Evolutionary conservation across 2,888 invertebrate species (phyloP), one percentile per base, ranked within the genome.

Genomic region (Ochropleura leucogaster): DNA sequence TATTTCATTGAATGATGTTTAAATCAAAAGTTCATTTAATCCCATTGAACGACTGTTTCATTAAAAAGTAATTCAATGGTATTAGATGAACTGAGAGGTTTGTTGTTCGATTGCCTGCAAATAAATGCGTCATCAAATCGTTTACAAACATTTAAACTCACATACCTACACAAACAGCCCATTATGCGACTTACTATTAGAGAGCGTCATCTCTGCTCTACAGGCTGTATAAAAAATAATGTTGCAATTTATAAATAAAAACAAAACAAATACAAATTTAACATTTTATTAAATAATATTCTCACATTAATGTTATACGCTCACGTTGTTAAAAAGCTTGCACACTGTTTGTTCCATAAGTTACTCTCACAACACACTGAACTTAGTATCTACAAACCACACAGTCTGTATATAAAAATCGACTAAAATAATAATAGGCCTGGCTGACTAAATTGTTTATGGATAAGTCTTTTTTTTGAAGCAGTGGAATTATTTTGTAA

Each of bases 231-330:
- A n/a, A n/a, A n/a, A 30, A 30, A 8, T 51, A 30, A 57, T 8
- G 16, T 46, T 20, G 6, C n/a, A 30, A 10, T 44, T 14, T 4
- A 57, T 44, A 59, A 72, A 51, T 12, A 59, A 71, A 85, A 87
- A 87, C 80, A 73, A 75, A 30, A 57, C 9, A 60, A 60, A 75
- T 72, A 90, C 94, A 95, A 95, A 94, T 92, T 86, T 95, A 95
- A 96, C 95, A 92, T 95, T 94, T 94, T 94, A 94, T 96, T 95
- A 95, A 96, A 95, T 95, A 95, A 96, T 95, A 94, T 94, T 95
- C 94, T 93, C 94, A 93, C 77, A 77, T 77, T 77, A n/a, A 77
- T 71, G 72, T 49, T 89, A 89, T 87, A 91, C 92, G 91, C 93
- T 89, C 94, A 93, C 92, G 91, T 92, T 94, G 93, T 93, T 94